phyloP scores from a whole-genome alignment of 2,113 vertebrate genomes.

The Arvicanthis niloticus region DNA sequence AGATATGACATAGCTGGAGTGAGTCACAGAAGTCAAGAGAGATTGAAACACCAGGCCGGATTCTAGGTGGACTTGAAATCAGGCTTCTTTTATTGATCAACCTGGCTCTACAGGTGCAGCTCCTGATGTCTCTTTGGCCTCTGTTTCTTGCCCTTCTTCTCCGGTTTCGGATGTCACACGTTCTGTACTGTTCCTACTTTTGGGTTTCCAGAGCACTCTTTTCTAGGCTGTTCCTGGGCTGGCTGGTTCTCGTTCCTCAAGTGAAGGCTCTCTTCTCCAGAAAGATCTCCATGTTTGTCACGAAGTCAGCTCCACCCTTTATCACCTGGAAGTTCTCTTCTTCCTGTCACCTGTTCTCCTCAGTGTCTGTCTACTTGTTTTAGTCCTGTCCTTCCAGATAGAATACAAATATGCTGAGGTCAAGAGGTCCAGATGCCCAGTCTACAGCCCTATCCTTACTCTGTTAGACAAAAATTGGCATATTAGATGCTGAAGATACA shows the following conservation, averaged over 20 bases:
- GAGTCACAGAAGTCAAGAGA: not conserved
- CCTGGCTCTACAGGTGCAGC: fast-evolving
- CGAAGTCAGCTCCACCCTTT: not conserved
- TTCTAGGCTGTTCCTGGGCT: not conserved
- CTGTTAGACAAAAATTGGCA: not conserved
- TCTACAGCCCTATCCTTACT: not conserved
- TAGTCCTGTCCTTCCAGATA: not conserved
- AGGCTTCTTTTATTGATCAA: not conserved
- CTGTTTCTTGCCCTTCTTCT: too few species aligned
- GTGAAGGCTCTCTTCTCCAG: not conserved
- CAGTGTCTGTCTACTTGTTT: not conserved
- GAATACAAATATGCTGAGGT: not conserved
- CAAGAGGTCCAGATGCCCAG: not conserved
- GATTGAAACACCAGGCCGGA: not conserved
- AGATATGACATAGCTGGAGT: not conserved
- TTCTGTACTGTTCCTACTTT: not conserved
- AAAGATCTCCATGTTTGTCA: not conserved
- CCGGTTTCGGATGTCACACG: too few species aligned
- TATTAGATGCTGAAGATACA: fast-evolving
- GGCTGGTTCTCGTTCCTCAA: not conserved
- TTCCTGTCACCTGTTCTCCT: not conserved
- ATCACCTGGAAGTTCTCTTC: not conserved
- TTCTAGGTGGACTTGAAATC: not conserved
- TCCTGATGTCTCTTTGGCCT: not conserved
- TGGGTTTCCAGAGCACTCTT: not conserved